phyloP scores from a whole-genome alignment of 2,888 invertebrate species.

The Eupithecia vulgata region DNA sequence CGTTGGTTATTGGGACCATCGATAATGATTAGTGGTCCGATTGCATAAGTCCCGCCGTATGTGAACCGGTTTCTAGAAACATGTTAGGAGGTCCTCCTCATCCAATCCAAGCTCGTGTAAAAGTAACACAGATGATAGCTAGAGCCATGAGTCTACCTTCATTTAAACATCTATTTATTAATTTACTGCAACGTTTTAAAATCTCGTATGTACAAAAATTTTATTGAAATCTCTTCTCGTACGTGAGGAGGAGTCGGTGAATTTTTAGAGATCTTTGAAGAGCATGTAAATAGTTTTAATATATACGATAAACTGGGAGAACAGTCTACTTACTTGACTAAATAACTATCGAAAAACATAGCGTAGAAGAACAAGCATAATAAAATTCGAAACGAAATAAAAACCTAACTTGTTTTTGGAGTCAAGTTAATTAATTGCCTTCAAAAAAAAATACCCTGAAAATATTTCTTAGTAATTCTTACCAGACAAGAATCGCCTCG shows the following conservation, averaged over 20 bases:
- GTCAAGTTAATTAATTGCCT: neutral
- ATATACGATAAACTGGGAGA: neutral
- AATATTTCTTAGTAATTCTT: constrained; percentile 50
- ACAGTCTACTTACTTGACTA: neutral
- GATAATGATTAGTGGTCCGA: constrained; percentile 62
- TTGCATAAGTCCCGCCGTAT: constrained; percentile 76
- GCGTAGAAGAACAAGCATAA: neutral
- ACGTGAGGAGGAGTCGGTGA: neutral
- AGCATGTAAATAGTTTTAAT: neutral
- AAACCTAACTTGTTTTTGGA: neutral
- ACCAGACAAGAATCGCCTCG: constrained; percentile 71
- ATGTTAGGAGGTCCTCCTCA: constrained; percentile 80
- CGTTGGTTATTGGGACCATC: constrained; percentile 44
- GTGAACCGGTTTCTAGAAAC: constrained; percentile 81
- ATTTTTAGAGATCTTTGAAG: neutral
- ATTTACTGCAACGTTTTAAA: neutral
- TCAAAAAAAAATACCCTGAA: neutral
- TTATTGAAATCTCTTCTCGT: neutral
- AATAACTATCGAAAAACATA: neutral
- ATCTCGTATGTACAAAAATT: neutral
- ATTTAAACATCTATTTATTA: neutral
- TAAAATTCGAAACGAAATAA: neutral
- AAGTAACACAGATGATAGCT: constrained; percentile 42
- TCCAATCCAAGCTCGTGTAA: constrained; percentile 46
- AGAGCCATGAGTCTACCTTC: constrained; percentile 21